A percentile compares a stretch with the other conserved stretches of the same genome.
Conservation (phyloP, 1,140 invertebrate genomes). For the Ruditapes philippinarum region DNA sequence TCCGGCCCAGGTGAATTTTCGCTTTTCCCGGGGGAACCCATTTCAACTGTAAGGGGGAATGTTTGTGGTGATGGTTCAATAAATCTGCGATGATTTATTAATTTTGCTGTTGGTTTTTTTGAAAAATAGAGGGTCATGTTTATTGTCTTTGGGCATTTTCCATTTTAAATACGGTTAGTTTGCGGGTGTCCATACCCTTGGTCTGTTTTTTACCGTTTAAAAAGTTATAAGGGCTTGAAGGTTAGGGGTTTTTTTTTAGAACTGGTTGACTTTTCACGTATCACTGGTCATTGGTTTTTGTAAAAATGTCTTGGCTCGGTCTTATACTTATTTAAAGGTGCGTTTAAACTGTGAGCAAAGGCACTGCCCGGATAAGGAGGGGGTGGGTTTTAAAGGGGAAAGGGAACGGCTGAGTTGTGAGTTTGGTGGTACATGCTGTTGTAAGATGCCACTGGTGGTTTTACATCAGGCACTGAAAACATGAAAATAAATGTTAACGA, state of each 20-base stretch:
- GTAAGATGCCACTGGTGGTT: slow-evolving; percentile 32
- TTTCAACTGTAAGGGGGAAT: slow-evolving; percentile 53
- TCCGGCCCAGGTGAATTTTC: slow-evolving; percentile 35
- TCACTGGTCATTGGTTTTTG: slow-evolving; percentile 36
- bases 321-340: slow-evolving; percentile 44
- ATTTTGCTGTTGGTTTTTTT: slow-evolving; percentile 53
- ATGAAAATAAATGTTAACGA: neutral
- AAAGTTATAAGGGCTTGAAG: slow-evolving; percentile 56
- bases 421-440: slow-evolving; percentile 53
- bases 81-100: slow-evolving; percentile 59
- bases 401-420: slow-evolving; percentile 47
- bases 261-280: slow-evolving; percentile 6
- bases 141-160: slow-evolving; percentile 9
- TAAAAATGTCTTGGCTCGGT: slow-evolving; percentile 48
- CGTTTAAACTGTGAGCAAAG: slow-evolving; percentile 27
- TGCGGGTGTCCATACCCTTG: slow-evolving; percentile 35
- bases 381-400: slow-evolving; percentile 44
- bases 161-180: slow-evolving; percentile 23
- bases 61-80: slow-evolving; percentile 56
- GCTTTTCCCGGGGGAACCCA: neutral
- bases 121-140: slow-evolving; percentile 47
- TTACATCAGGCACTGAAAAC: slow-evolving; percentile 48
- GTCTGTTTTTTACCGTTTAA: slow-evolving; percentile 37
- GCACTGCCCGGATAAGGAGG: slow-evolving; percentile 55
- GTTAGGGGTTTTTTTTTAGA: slow-evolving; percentile 59